Evolutionary conservation across 1,140 invertebrate genomes (phyloP), one percentile per base, ranked within the genome.

Genomic region (Aphelinus atriplicis): DNA sequence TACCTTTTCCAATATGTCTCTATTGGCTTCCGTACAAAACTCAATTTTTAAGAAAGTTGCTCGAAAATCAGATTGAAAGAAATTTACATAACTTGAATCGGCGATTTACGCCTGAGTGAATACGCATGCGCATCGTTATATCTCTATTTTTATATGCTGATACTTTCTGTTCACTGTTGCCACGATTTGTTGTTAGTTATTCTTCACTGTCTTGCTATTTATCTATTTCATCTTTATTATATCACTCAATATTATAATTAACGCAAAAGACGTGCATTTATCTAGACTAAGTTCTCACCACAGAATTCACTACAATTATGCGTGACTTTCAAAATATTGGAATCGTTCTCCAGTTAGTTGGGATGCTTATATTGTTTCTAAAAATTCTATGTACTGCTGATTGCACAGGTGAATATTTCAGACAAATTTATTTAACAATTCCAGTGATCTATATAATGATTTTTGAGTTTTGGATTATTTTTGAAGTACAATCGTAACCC

Each of bases 291-390:
- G 26, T 26, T 26, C 26, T 26, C 26, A 26, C 26, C 26, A 26
- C 26, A 26, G 26, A 26, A 26, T 26, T 26, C 26, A 0, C 26
- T 26, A 26, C 26, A 55, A 53, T 47, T 47, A 76, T 76, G 75
- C 45, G 71, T 10, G 63, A 76, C 47, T 76, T 71, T 43, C 56
- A 72, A 65, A 76, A 76, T 57, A 71, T 76, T 62, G 75, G 75
- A 48, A 26, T 71, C 48, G 53, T 76, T 43, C 69, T 76, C 47
- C 75, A 76, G 45, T 65, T 76, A 10, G 43, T 26, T 10, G 75
- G 69, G 9, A 76, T 76, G 63, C 48, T 68, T 7, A 62, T 76
- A 55, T 48, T 76, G 3, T 56, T 76, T 55, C 10, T 72, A 42
- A 76, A 76, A 66, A 71, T 76, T 6, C 5, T 68, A n/a, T 67